Base-by-base conservation (phyloP, 1,140 invertebrate species). In the Battus philenor region DNA sequence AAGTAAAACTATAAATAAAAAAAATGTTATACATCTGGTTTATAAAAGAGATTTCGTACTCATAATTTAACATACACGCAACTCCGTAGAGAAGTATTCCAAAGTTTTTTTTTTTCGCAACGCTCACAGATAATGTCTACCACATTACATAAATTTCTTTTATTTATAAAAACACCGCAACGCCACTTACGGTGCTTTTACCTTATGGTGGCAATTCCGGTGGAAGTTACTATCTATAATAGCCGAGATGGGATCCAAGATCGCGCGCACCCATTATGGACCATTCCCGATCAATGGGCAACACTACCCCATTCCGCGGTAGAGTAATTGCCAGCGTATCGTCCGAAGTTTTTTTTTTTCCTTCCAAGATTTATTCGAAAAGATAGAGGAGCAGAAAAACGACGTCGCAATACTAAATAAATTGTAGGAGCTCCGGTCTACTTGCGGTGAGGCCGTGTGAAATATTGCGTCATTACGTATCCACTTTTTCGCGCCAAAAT, bases 261-360 rank as follows among this genome's bases (percentile, higher is more conserved):
- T 44, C 39, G 44, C 24, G 18, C 20, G 11, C 16, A 16, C 44
- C 43, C 44, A 54, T 49, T 45, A 49, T 34, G 36, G 31, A 24
- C 46, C 46, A 49, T 54, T 54, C 41, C 39, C 41, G 34, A 54
- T 49, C 52, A 49, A 54, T 54, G 43, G 34, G 16, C 27, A 12
- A 31, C 50, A 47, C 47, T 53, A 43, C 8, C 4, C 46, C 41
- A 34, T 52, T 52, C 49, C 31, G 41, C 24, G 15, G 31, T 44
- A 52, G 49, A 43, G 46, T 57, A 52, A 52, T 57, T 34, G 49
- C 36, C 11, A 43, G 33, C 33, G 50, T 53, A 49, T 57, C 48
- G 48, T 13, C 9, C 10, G 30, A 13, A 18, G 31, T 31, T 52
- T 38, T 34, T 33, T 48, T 52, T 57, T 51, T 52, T 49, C 30